phyloP scores from a whole-genome alignment of 2,888 invertebrate species.

The Zygaena filipendulae region DNA sequence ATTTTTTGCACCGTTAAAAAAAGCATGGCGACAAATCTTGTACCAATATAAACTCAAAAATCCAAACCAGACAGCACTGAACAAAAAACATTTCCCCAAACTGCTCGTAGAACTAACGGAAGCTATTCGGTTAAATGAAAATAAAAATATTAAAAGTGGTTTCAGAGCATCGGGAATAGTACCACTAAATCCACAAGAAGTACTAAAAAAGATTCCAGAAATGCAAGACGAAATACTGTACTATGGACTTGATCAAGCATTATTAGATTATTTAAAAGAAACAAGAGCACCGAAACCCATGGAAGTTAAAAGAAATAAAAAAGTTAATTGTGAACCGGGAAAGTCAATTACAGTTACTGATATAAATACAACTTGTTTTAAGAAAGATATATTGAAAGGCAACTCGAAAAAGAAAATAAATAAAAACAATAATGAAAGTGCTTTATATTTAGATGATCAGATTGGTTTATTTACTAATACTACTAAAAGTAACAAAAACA shows the following conservation, averaged over 20 bases:
- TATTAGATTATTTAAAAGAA: conserved; percentile 7
- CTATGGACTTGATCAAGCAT: conserved; percentile 7
- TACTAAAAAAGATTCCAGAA: conserved; percentile 16
- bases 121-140: conserved; percentile 6
- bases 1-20: conserved; percentile 15
- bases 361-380: conserved; percentile 5
- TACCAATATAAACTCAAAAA: conserved; percentile 10
- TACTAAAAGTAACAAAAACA: too few species aligned
- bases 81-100: conserved; percentile 12
- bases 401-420: conserved; percentile 1
- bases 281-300: conserved; percentile 6
- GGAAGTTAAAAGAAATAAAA: conserved; percentile 9
- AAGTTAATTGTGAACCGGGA: conserved; percentile 7
- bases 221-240: conserved; percentile 9
- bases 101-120: conserved; percentile 8
- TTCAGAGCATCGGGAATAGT: conserved; percentile 16
- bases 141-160: conserved; percentile 14
- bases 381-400: background rate
- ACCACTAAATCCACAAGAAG: conserved; percentile 15
- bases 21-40: conserved; percentile 12
- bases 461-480: conserved; percentile 1
- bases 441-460: conserved; percentile 1
- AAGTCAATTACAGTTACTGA: conserved; percentile 8
- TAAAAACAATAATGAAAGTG: background rate
- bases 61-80: conserved; percentile 9